Evolutionary conservation across 2,888 invertebrate genomes (phyloP), one percentile per base, ranked within the genome.

Genomic region (Petrophora chlorosata): DNA sequence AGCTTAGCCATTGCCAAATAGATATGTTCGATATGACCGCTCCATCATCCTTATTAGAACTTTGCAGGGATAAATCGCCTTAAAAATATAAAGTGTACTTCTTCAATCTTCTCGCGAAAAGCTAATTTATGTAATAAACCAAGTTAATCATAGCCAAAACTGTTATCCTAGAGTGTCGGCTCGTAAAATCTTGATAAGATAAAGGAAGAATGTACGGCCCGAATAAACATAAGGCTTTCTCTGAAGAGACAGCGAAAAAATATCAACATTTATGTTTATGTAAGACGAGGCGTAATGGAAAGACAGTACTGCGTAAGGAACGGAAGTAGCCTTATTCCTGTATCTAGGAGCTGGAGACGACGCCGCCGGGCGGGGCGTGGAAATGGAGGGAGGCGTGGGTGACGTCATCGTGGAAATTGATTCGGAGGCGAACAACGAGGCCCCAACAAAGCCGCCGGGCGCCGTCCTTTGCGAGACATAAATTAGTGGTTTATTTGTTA

Each of bases 341-440:
- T 71, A 72, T 68, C 68, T 74, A 72, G 70, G 70, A 68, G 69
- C 64, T 65, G 64, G 70, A 65, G 71, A 63, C 64, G 64, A 56
- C 53, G 71, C 62, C 64, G 64, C 55, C 53, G 65, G 67, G 48
- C 36, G 57, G 63, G 62, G 55, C 59, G 53, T 53, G 55, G 73
- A 63, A 58, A 66, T 54, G 66, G 67, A 54, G 65, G 61, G 63
- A 53, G 70, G 61, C 62, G 70, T 63, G 52, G 62, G 74, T 83
- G 85, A 85, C 85, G 85, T 87, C 85, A 87, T 75, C 72, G 75
- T 80, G 78, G 76, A 83, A 85, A 87, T 87, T 87, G 86, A 87
- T 87, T 86, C 79, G 77, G 73, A 76, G 80, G 80, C 80, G 82
- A 81, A 86, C 84, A 84, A 85, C 78, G 79, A 77, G 81, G 85